phyloP scores from a whole-genome alignment of 2,113 vertebrate species.

The Pseudolaguvia tuberculata region DNA sequence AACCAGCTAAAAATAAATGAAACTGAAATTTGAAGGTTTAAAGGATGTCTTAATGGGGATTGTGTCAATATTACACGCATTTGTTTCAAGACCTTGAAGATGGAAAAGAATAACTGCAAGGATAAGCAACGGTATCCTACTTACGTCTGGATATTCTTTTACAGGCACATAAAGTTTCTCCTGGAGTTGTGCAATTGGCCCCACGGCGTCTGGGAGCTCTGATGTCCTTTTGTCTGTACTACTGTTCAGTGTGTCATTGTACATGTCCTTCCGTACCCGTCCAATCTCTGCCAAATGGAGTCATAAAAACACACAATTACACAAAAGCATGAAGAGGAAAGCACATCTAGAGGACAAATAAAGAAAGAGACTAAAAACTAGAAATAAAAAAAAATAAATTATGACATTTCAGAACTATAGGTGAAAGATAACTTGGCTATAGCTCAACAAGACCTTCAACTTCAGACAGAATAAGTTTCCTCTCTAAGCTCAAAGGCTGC shows the following conservation, averaged over 20 bases:
- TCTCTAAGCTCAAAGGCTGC: slow-evolving; percentile 1
- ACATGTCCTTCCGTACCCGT: slow-evolving; percentile 99
- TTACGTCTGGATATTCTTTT: slow-evolving; percentile 98
- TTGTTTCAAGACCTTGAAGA: neutral
- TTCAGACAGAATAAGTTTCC: neutral
- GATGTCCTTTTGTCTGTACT: slow-evolving; percentile 92
- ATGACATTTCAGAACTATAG: slow-evolving; percentile 17
- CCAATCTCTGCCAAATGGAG: slow-evolving; percentile 84
- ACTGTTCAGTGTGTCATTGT: slow-evolving; percentile 97
- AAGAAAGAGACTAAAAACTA: too few species aligned
- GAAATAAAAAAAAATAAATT: neutral
- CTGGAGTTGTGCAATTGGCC: slow-evolving; percentile 95
- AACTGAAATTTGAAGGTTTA: slow-evolving; percentile 12
- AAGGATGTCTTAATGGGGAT: slow-evolving; percentile 11
- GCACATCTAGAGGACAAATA: slow-evolving; percentile 4
- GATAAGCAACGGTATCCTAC: slow-evolving; percentile 63
- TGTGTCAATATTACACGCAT: slow-evolving; percentile 17
- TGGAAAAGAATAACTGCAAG: slow-evolving; percentile 1
- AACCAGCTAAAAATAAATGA: slow-evolving; percentile 1
- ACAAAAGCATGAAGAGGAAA: slow-evolving; percentile 4
- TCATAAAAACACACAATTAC: slow-evolving; percentile 33
- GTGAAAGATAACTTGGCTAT: slow-evolving; percentile 11
- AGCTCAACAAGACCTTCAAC: neutral
- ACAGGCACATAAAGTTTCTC: slow-evolving; percentile 99
- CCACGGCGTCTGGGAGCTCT: slow-evolving; percentile 90